phyloP scores from a whole-genome alignment of 2,797 vertebrate genomes.

The Scyliorhinus canicula region DNA sequence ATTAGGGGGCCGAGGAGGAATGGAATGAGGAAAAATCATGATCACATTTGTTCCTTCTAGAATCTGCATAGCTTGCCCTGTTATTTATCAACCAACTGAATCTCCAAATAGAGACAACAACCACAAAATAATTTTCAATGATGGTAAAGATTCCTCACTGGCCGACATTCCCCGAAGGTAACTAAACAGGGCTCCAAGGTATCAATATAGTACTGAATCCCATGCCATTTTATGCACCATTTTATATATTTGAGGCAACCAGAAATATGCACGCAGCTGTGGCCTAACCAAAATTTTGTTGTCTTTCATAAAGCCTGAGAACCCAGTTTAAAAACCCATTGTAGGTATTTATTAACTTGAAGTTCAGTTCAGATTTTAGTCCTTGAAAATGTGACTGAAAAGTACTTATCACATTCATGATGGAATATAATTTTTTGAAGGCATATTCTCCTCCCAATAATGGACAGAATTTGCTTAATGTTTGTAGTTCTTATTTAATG shows the following conservation, averaged over 20 bases:
- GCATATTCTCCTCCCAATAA: background rate
- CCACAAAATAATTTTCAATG: background rate
- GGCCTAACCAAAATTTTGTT: too few relatives aligned
- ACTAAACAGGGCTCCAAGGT: background rate
- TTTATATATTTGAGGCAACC: background rate
- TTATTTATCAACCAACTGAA: background rate
- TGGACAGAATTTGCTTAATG: background rate
- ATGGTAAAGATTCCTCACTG: background rate
- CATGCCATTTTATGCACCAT: background rate
- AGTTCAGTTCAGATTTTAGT: background rate
- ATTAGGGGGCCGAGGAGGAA: background rate
- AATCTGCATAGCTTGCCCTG: background rate
- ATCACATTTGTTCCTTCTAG: background rate
- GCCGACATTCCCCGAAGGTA: background rate
- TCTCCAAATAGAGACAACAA: background rate
- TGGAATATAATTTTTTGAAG: background rate
- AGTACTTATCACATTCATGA: too few relatives aligned
- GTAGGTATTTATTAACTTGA: background rate
- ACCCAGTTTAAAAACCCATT: background rate
- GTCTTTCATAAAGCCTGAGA: background rate
- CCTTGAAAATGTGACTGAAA: background rate
- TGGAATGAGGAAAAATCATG: background rate
- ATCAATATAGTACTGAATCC: background rate
- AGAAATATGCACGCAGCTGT: too few relatives aligned
- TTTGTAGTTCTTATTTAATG: constrained; percentile 9